A percentile compares a stretch with the other conserved stretches of the same genome.
Conservation (phyloP, 35 echinoderm and acorn worm species). For the Hemicentrotus pulcherrimus region DNA sequence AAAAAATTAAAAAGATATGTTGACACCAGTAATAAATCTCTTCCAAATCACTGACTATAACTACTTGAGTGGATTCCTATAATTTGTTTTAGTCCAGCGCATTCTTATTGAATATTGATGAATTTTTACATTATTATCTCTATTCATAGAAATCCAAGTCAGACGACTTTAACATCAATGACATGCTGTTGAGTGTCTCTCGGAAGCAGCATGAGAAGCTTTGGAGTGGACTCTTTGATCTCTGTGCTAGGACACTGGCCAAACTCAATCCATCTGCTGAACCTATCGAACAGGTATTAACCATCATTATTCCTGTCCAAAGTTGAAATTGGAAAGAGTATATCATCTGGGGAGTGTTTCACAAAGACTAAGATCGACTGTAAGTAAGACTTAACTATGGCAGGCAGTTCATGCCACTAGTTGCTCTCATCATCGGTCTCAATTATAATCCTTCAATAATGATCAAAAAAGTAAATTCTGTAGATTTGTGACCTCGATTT, state of each 20-base stretch:
- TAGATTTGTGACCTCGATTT: too few relatives aligned
- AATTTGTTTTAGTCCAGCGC: neutral
- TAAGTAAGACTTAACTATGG: too few relatives aligned
- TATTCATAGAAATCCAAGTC: constrained; percentile 68
- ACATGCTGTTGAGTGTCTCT: constrained; percentile 69
- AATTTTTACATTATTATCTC: neutral
- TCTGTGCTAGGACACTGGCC: constrained; percentile 60
- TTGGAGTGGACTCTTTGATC: constrained; percentile 73
- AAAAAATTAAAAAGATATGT: neutral
- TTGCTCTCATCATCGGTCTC: too few relatives aligned
- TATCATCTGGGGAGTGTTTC: too few relatives aligned
- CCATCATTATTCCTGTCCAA: neutral
- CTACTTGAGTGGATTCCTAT: neutral
- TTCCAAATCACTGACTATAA: neutral
- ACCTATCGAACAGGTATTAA: constrained; percentile 41
- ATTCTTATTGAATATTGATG: neutral
- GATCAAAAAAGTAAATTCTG: too few relatives aligned
- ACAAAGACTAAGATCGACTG: too few relatives aligned
- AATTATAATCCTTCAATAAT: too few relatives aligned
- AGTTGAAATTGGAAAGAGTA: too few relatives aligned
- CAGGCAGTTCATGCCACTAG: too few relatives aligned
- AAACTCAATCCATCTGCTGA: constrained; percentile 59
- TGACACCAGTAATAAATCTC: neutral
- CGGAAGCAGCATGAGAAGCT: constrained; percentile 73
- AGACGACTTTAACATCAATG: constrained; percentile 85